Base-by-base conservation (phyloP, 2,113 vertebrate genomes). In the Chlorocebus sabaeus region DNA sequence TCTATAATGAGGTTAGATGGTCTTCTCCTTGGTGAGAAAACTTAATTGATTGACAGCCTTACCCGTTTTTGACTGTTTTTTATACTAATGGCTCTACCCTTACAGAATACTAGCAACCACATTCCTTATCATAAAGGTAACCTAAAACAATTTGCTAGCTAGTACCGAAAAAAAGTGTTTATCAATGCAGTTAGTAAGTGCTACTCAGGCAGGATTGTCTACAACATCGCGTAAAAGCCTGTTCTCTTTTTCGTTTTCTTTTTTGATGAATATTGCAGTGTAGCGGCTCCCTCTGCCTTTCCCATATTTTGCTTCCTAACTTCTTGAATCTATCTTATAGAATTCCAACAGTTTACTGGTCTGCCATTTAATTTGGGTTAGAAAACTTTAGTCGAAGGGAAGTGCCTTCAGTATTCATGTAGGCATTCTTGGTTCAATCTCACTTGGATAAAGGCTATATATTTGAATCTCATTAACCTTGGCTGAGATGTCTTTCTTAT, bases 361-460 rank as follows among this genome's bases (percentile, higher is more conserved):
- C 61, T 75, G 35, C 43, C 40, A 13, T 82, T 67, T 67, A 67
- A 43, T 76, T 92, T 43, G 38, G 22, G 50, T n/a, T 82, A 72
- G 50, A 84, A 95, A 96, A 88, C 12, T 82, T 23, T 18, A 85
- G 6, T 91, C 35, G 89, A 89, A 81, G 11, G n/a, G 38, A 59
- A 73, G 3, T 40, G 43, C 27, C 95, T 95, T 93, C 43, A 92
- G 11, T 40, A 93, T 67, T 91, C 45, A 48, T 38, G 90, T 23
- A 91, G 20, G n/a, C 95, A 89, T 82, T 92, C 27, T 88, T 7
- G n/a, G 72, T 95, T 93, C 72, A 86, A 8, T 93, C 72, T 93
- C 86, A 45, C 52, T 12, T 82, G 59, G 20, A 52, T 45, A 96
- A 97, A 87, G 78, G 25, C 20, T 89, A 61, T 4, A 17, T 94